Evolutionary conservation across 2,113 vertebrate genomes (phyloP), one percentile per base, ranked within the genome.

Genomic region (Cyphomyrus discorhynchus): DNA sequence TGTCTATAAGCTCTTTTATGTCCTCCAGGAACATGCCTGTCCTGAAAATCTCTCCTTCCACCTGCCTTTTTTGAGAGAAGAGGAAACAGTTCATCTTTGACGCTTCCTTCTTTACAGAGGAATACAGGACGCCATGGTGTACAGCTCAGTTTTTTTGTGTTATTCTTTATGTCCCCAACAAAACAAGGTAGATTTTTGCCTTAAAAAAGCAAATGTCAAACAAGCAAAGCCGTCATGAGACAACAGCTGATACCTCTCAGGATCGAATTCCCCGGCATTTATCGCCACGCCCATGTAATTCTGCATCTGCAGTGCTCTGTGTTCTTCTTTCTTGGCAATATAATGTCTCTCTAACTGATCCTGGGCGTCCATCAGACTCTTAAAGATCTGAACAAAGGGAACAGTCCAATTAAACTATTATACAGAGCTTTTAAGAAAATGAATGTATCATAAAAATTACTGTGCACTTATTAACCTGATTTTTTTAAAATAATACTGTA

Each of bases 31-130:
- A 91, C 95, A 96, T 97, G 83, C 97, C 97, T 92, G 97, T 94
- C 92, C 94, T 96, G 92, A 97, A 97, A 92, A 98, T 97, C 93
- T 96, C 94, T 88, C 97, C 96, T 94, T 98, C 98, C 86, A 97
- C 92, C 91, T 94, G 94, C 93, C 98, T 98, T 46, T 46, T 82
- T 82, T 83, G 49, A 91, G 21, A 92, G 5, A 90, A 53, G 58
- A 89, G 66, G 27, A 21, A 91, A 49, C 15, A 39, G 46, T 42
- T 27, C 2, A 2, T 58, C 13, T 83, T 31, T 19, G 35, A 45
- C 39, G 1, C 11, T 17, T 52, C 24, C n/a, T 53, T n/a, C 1
- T 56, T 45, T 31, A 9, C 62, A 70, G 49, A 27, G 9, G 66
- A 49, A 31, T 74, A 77, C 87, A 45, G 58, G 6, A 31, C 0